Evolutionary conservation across 2,888 invertebrate species (phyloP), one percentile per base, ranked within the genome.

Genomic region (Perithous albicinctus): DNA sequence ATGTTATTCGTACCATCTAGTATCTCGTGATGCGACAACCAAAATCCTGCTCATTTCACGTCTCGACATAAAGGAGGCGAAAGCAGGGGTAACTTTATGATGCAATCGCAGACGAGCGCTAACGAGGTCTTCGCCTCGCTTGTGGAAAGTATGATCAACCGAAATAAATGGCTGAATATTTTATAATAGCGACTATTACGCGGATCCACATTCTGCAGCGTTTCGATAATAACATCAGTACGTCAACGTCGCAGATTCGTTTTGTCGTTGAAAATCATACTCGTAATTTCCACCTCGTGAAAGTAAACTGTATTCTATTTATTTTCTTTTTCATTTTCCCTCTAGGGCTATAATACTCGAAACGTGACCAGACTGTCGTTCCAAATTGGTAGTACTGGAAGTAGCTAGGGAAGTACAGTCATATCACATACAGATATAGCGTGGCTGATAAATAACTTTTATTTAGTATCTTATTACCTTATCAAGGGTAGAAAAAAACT

Each of bases 281-380:
- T 32, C 61, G 38, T 48, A 32, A 43, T n/a, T 48, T 35, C 46
- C 38, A 73, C 61, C 46, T 59, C 4, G 20, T 41, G 56, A 26
- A 41, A 54, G 41, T 15, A 12, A 41, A 18, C 43, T 56, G 15
- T 10, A 12, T n/a, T 59, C 29, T 61, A n/a, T 46, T 72, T 32
- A 2, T 61, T 2, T 46, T 29, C 32, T 61, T 35, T 59, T n/a
- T 48, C n/a, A 72, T 61, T 72, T 32, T 48, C 20, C 61, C 46
- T 7, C 20, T 18, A 18, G 18, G 3, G 61, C 32, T 18, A 18
- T 72, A 59, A 61, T 61, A n/a, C 10, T 35, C 10, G 32, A 12
- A 23, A 72, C 61, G 72, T 72, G 61, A 72, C 46, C 20, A 23
- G 72, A 72, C 29, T 61, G 43, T 61, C 46, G 48, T 46, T 35